Percentiles rank a stretch among this genome's conserved stretches.
phyloP scores from a whole-genome alignment of 1,140 invertebrate species.

The Bradynema listronoti region DNA sequence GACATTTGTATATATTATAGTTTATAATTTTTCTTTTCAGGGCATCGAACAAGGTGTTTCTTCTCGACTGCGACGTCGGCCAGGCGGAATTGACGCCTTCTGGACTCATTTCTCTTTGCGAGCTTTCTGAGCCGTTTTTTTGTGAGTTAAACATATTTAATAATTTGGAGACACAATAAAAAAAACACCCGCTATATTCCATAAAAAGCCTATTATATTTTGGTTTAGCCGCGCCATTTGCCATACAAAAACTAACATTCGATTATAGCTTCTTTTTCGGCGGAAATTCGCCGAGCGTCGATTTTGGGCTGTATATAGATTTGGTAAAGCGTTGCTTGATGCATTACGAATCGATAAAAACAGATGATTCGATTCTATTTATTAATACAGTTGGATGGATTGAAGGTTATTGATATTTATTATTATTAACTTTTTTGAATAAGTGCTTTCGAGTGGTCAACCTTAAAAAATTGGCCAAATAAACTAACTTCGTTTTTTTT shows the following conservation, averaged over 20 bases:
- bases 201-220: too few relatives aligned
- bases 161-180: neutral
- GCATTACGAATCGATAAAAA: constrained; percentile 1
- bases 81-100: constrained; percentile 25
- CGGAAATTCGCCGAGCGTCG: constrained; percentile 10
- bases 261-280: constrained; percentile 25
- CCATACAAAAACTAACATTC: constrained; percentile 9
- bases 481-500: constrained; percentile 1
- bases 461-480: neutral
- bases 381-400: constrained; percentile 31
- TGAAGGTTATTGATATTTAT: too few relatives aligned
- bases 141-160: constrained; percentile 5
- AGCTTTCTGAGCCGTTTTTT: constrained; percentile 25
- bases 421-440: too few relatives aligned
- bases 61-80: constrained; percentile 26
- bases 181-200: too few relatives aligned
- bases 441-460: too few relatives aligned
- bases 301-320: constrained; percentile 26
- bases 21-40: too few relatives aligned
- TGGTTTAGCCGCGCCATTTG: constrained; percentile 23
- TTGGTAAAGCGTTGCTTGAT: constrained; percentile 11
- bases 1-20: too few relatives aligned
- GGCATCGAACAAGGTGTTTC: constrained; percentile 20
- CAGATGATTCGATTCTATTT: constrained; percentile 24
- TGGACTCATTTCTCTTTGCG: constrained; percentile 21